Percentiles rank a stretch among this genome's conserved stretches.
These are phyloP conservation scores for Caenorhabditis drosophilae DNA, from an alignment of 2,888 invertebrate genomes.

Conservation along the genomic window DNA sequence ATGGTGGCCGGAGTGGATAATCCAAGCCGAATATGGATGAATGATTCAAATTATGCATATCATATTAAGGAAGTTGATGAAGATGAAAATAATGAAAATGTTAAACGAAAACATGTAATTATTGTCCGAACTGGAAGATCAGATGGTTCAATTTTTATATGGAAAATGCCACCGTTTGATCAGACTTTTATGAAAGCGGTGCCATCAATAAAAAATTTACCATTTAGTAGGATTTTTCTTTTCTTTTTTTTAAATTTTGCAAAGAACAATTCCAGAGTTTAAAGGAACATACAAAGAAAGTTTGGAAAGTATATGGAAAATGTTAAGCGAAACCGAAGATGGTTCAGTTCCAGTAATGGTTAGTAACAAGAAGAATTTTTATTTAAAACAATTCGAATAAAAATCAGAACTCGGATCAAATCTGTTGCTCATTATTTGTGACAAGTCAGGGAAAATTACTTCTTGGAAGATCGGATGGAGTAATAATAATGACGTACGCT, in stretches of 20 bases:
- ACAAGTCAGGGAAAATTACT: slow-evolving; percentile 90
- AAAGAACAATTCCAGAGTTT: slow-evolving; percentile 38
- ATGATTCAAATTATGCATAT: slow-evolving; percentile 30
- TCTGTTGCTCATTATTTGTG: slow-evolving; percentile 81
- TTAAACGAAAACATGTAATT: not conserved
- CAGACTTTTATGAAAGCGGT: slow-evolving; percentile 48
- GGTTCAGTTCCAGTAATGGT: slow-evolving; percentile 39
- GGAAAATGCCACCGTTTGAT: slow-evolving; percentile 51
- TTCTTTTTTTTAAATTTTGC: not conserved
- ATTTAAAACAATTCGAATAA: not conserved
- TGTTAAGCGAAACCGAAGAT: slow-evolving; percentile 32
- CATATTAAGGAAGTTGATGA: slow-evolving; percentile 11
- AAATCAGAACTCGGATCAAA: slow-evolving; percentile 36
- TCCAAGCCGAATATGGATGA: slow-evolving; percentile 24
- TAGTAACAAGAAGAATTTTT: no score
- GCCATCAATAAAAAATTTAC: slow-evolving; percentile 30
- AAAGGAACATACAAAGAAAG: slow-evolving; percentile 55
- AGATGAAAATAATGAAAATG: not conserved
- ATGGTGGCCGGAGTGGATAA: slow-evolving; percentile 45
- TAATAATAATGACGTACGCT: slow-evolving; percentile 92
- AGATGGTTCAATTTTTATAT: slow-evolving; percentile 43
- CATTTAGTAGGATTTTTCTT: slow-evolving; percentile 32
- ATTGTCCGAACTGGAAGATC: slow-evolving; percentile 16
- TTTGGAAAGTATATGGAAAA: slow-evolving; percentile 46
- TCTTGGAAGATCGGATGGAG: slow-evolving; percentile 91